A percentile compares a stretch with the other conserved stretches of the same genome.
Evolutionary conservation across 2,797 vertebrate species (phyloP).

Genomic region (Enteromius viviparus): DNA sequence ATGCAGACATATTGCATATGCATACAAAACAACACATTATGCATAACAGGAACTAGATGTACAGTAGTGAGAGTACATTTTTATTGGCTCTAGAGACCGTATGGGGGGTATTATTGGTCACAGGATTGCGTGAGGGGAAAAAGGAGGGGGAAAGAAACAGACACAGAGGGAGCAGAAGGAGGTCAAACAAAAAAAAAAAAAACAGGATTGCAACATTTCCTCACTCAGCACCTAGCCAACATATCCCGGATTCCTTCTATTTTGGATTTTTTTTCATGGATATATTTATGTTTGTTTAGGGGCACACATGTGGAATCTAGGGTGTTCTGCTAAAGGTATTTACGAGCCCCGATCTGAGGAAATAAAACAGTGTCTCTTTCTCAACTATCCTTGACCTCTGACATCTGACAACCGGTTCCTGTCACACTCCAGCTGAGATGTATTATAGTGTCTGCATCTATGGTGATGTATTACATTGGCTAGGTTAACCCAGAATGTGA

Average conservation of each 20-base stretch:
- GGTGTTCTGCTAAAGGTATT: conserved; percentile 64
- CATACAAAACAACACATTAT: conserved; percentile 8
- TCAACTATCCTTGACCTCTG: conserved; percentile 38
- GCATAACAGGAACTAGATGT: conserved; percentile 15
- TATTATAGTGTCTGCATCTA: conserved; percentile 37
- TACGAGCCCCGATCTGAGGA: conserved; percentile 53
- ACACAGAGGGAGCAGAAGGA: conserved; percentile 19
- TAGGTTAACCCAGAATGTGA: conserved; percentile 30
- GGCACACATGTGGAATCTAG: conserved; percentile 56
- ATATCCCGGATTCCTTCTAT: conserved; percentile 56
- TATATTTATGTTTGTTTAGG: conserved; percentile 60
- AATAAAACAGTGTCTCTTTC: conserved; percentile 35
- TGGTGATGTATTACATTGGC: conserved; percentile 22
- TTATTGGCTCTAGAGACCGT: conserved; percentile 19
- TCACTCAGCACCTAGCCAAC: conserved; percentile 48
- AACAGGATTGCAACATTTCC: conserved; percentile 59
- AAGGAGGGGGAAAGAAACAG: background rate
- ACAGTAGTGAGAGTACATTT: conserved; percentile 21
- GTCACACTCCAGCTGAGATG: conserved; percentile 51
- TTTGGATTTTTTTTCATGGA: conserved; percentile 43
- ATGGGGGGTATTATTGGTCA: conserved; percentile 34
- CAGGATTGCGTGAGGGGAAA: background rate
- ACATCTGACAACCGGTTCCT: conserved; percentile 30
- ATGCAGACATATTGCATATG: conserved; percentile 1
- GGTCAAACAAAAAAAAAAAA: conserved; percentile 32